Evolutionary conservation across 1,140 invertebrate genomes (phyloP), one percentile per base, ranked within the genome.

Genomic region (Eurosta solidaginis): DNA sequence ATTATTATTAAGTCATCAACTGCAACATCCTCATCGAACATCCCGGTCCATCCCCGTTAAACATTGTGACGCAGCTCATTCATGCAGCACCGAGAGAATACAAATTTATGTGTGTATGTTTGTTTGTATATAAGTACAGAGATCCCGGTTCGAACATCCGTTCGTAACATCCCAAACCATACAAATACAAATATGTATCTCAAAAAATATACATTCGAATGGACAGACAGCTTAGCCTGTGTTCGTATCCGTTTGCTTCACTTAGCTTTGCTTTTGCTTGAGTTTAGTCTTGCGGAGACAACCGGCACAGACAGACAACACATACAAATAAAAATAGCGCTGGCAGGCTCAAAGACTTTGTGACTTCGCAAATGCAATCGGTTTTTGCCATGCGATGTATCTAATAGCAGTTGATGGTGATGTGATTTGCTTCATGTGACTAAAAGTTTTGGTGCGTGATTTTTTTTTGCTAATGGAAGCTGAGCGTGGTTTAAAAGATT

Each of bases 231-330:
- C 33, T 2, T 54, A 6, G 54, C 5, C 29, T 5, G 29, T 36
- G 54, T 9, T 63, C 59, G 59, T 12, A 76, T 76, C 49, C 47
- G 45, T 76, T 50, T 7, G 14, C 45, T 40, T 29, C 45, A 50
- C 27, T 52, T 49, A 29, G 29, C 29, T 33, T 36, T 36, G 42
- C 52, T 77, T 36, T 42, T 29, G 27, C 76, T 82, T 80, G 78
- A 78, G 77, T 81, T 82, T 81, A 86, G 84, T 86, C 84, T 86
- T 84, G 82, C 79, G 80, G 82, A 86, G 84, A 86, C 84, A 86
- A 80, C 83, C 84, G 84, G 79, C 84, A n/a, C n/a, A 85, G 83
- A 86, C 86, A 86, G 81, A 86, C 83, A 76, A 52, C 75, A 33
- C 20, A 40, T 27, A 33, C 74, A 76, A 33, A 45, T 4, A 14